Percentiles rank a stretch among this genome's conserved stretches.
Conservation (phyloP, 2,888 invertebrate species). For the Poecilobothrus nobilitatus region DNA sequence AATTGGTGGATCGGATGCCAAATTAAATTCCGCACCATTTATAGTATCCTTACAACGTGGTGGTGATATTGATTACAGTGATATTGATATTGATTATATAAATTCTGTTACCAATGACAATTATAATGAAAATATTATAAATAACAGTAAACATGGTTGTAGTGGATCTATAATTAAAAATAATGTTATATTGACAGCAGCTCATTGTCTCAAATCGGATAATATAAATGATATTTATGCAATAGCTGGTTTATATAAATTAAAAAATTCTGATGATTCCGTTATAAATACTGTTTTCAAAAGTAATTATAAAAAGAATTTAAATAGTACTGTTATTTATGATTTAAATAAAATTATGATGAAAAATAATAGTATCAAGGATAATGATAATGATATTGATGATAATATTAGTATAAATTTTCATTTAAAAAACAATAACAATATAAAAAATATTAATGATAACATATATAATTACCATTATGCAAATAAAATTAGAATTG, state of each 20-base stretch:
- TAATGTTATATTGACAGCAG: slow-evolving; percentile 42
- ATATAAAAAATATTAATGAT: too few relatives aligned
- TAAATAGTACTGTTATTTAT: not conserved
- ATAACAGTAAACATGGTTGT: slow-evolving; percentile 38
- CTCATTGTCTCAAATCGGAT: slow-evolving; percentile 34
- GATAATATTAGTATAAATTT: too few relatives aligned
- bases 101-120: not conserved
- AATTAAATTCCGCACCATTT: slow-evolving; percentile 42
- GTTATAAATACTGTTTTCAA: not conserved
- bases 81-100: too few relatives aligned
- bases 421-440: too few relatives aligned
- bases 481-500: slow-evolving; percentile 25
- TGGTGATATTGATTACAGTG: not conserved
- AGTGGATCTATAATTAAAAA: slow-evolving; percentile 44
- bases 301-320: not conserved
- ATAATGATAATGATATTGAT: too few relatives aligned
- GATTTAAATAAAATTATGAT: too few relatives aligned
- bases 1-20: slow-evolving; percentile 39
- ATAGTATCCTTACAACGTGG: slow-evolving; percentile 39
- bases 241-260: slow-evolving; percentile 42
- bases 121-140: slow-evolving; percentile 11
- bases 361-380: not conserved
- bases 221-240: slow-evolving; percentile 27
- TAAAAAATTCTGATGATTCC: not conserved
- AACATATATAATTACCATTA: too few relatives aligned